Evolutionary conservation across 2,888 invertebrate species (phyloP).

Genomic region (Lingula anatina): DNA sequence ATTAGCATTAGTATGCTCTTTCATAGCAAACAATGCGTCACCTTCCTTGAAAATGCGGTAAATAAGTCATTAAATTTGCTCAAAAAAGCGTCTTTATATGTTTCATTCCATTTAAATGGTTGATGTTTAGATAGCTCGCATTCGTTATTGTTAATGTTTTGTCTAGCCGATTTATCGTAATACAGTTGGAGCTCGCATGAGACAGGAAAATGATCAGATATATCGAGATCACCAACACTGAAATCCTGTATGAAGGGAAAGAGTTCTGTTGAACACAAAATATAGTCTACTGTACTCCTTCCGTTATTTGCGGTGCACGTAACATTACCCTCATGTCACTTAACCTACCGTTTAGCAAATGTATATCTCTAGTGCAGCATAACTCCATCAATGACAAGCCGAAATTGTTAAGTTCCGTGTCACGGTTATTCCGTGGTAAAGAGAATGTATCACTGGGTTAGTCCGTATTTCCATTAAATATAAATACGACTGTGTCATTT

Average conservation of each 20-base stretch:
- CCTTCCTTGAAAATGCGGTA: no score
- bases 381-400: constrained; percentile 8
- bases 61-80: no score
- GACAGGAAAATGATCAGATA: constrained; percentile 7
- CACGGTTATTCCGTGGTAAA: constrained; percentile 2
- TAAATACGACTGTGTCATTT: constrained; percentile 5
- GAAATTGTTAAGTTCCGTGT: constrained; percentile 6
- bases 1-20: no score
- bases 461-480: constrained; percentile 2
- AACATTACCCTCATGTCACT: constrained; percentile 5
- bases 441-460: constrained; percentile 5
- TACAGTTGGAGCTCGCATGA: no score
- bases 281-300: constrained; percentile 9
- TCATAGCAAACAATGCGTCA: no score
- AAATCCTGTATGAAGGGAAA: constrained; percentile 4
- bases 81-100: no score
- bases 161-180: no score
- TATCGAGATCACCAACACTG: constrained; percentile 1
- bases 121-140: no score
- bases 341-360: constrained; percentile 6
- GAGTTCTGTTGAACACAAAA: constrained; percentile 5
- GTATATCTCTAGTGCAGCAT: constrained; percentile 6
- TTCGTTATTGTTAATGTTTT: no score
- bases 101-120: no score
- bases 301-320: constrained; percentile 7